Evolutionary conservation across 1,140 invertebrate species (phyloP), one percentile per base, ranked within the genome.

Genomic region (Drosophila albomicans): DNA sequence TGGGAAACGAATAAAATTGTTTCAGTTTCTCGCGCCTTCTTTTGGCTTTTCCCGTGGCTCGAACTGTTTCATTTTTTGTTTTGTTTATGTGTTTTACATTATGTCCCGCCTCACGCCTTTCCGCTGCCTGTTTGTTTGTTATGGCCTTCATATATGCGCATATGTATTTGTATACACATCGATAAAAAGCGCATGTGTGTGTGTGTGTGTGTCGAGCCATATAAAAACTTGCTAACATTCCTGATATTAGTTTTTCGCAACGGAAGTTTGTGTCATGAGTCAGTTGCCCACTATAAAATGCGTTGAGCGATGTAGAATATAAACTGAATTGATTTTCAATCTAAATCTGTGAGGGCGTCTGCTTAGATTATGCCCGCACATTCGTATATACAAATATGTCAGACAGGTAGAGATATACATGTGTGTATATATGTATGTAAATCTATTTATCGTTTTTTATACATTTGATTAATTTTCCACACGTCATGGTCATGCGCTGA

Each of bases 231-330:
- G 46, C 76, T 57, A 82, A 78, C 30, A 63, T 70, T 61, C 71
- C 79, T 43, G 43, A 70, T 63, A 61, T 66, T 59, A 51, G 70
- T 54, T 86, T 86, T 87, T 79, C 63, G 80, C 84, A 87, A 78
- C 85, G 84, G 85, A 87, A 88, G 84, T 75, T 84, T 88, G 46
- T 80, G 84, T 75, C 84, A 88, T 87, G 84, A 87, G 77, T 87
- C 84, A 87, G 76, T 69, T 66, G 58, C 25, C 62, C 35, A 38
- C 35, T 10, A 38, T 38, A 68, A 25, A 63, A 81, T 75, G 51
- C 75, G 51, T 78, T 54, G 8, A 41, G 15, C 35, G 54, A 74
- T 77, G 46, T 78, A 52, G 82, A 64, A 62, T 70, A 48, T 15
- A 58, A 70, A 57, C 54, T 32, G 68, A 70, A 75, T 71, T 72